Evolutionary conservation across 2,888 invertebrate genomes (phyloP).

Genomic region (Apoda limacodes): DNA sequence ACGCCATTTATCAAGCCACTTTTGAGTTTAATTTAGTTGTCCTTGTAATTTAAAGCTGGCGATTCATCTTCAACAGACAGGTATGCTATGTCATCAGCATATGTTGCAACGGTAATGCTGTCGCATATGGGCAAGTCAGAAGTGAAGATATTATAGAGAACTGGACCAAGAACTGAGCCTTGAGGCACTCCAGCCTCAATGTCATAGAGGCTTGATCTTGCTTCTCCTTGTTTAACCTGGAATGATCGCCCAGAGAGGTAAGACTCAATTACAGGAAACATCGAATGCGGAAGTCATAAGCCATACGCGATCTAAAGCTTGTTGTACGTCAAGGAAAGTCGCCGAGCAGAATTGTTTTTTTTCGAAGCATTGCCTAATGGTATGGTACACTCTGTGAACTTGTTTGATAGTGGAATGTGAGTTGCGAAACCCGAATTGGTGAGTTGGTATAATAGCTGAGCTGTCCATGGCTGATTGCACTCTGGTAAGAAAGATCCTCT

Average conservation of each 20-base stretch:
- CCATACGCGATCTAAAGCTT: no score
- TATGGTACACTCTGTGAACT: no score
- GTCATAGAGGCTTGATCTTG: not conserved
- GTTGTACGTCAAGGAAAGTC: conserved; percentile 12
- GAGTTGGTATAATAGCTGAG: conserved; percentile 12
- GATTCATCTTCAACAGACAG: not conserved
- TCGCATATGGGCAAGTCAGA: conserved; percentile 1
- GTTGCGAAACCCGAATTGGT: no score
- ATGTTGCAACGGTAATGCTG: conserved; percentile 3
- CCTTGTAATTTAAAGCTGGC: not conserved
- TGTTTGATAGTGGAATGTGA: no score
- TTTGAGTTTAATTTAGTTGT: not conserved
- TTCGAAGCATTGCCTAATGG: no score
- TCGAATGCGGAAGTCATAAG: conserved; percentile 2
- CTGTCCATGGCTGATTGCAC: conserved; percentile 8
- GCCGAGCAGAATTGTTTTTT: conserved; percentile 12
- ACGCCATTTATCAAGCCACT: not conserved
- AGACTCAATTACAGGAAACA: conserved; percentile 3
- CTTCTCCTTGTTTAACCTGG: not conserved
- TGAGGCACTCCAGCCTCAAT: no score
- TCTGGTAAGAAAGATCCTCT: conserved; percentile 8
- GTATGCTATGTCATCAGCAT: conserved; percentile 7
- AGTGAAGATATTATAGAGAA: conserved; percentile 5
- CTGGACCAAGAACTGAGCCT: no score
- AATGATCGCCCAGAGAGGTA: conserved; percentile 3